Base-by-base conservation (phyloP, 2,113 vertebrate genomes). In the Irena cyanogastra region DNA sequence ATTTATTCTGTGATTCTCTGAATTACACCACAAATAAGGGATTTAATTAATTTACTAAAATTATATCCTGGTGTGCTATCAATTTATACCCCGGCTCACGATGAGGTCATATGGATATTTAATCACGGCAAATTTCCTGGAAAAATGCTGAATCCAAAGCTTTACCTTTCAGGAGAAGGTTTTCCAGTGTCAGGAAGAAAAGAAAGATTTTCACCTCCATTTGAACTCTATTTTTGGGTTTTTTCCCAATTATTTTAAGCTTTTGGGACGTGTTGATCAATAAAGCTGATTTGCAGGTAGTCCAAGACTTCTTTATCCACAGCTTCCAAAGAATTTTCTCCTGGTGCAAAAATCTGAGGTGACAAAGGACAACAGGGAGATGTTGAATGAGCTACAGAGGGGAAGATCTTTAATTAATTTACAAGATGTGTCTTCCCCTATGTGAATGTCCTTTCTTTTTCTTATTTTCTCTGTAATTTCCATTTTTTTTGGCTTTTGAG, bases 271-370 rank as follows among this genome's bases (percentile, higher is more conserved):
- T 7, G 30, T 16, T 27, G 87, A 79, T 91, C 92, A 35, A 75
- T 93, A 82, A 70, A 89, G 56, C 8, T 79, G 84, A 93, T 82
- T 87, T 93, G 39, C 61, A 52, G 89, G 33, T 27, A 16, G 30
- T 14, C 33, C 56, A 56, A 61, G 76, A 15, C 35, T 49, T 76
- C 50, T 89, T 53, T 50, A 31, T 10, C 37, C 13, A 15, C 15
- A 22, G 23, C 17, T 84, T 70, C 72, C 35, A 26, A 63, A 70
- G 69, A 59, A 24, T 16, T 91, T 70, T 39, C 37, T 76, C n/a
- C 59, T 5, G 6, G 39, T 16, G 64, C 80, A 37, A 92, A 74
- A 64, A 66, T 24, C 42, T 33, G 49, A 19, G 68, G 17, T n/a
- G 60, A 15, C 3, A 3, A 57, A 86, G 33, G 28, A 45, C 16